These are phyloP conservation scores for Drosophila truncata DNA, from an alignment of 1,140 invertebrate genomes.

Conservation along the genomic window DNA sequence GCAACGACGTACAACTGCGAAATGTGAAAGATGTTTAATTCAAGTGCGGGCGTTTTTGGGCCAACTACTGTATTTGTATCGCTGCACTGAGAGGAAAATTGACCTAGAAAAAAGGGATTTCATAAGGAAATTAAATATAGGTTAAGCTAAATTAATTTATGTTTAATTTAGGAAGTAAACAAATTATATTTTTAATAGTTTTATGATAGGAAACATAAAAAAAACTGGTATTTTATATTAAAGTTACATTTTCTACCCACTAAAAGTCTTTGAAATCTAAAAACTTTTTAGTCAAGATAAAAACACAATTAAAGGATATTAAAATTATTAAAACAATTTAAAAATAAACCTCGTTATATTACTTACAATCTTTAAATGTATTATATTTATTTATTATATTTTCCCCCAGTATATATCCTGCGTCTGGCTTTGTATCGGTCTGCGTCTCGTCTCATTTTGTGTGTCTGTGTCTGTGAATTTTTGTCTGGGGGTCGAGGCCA, in stretches of 20 bases:
- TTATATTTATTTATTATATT: too few species aligned
- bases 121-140: background rate
- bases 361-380: too few species aligned
- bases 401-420: background rate
- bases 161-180: background rate
- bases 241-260: too few species aligned
- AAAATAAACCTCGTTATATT: too few species aligned
- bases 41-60: conserved; percentile 59
- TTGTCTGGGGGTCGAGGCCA: conserved; percentile 43
- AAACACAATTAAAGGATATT: background rate
- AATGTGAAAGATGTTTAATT: conserved; percentile 75
- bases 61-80: conserved; percentile 32
- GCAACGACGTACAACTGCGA: conserved; percentile 50
- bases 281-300: background rate
- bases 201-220: too few species aligned
- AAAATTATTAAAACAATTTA: background rate
- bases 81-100: background rate
- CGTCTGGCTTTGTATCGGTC: background rate
- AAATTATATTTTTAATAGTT: background rate
- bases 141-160: background rate
- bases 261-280: background rate
- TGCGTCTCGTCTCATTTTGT: background rate
- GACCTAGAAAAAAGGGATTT: background rate
- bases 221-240: too few species aligned
- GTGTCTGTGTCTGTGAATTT: conserved; percentile 13